Conservation (phyloP, 2,888 invertebrate species). For the Rosalia funebris region DNA sequence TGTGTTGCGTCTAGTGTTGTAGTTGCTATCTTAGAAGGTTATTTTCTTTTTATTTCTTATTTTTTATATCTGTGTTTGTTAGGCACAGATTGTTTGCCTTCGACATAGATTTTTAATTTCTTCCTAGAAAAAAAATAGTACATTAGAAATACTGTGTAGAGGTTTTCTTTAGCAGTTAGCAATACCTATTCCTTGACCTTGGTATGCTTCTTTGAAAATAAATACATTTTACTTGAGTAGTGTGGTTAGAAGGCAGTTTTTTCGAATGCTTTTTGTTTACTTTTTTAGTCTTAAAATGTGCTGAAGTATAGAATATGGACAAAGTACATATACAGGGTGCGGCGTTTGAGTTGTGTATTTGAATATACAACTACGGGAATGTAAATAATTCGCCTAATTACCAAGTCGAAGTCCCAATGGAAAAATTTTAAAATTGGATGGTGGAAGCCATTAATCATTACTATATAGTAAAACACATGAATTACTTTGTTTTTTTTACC, state of each 20-base stretch:
- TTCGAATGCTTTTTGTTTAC: constrained; percentile 2
- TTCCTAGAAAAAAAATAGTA: constrained; percentile 34
- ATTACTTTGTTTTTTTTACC: too few relatives aligned
- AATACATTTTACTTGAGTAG: constrained; percentile 30
- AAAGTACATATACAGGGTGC: too few relatives aligned
- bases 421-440: too few relatives aligned
- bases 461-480: too few relatives aligned
- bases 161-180: constrained; percentile 41
- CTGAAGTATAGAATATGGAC: background rate
- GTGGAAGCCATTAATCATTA: too few relatives aligned
- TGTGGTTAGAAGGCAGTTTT: constrained; percentile 24
- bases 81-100: constrained; percentile 47
- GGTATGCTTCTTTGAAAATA: constrained; percentile 51
- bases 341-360: too few relatives aligned
- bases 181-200: constrained; percentile 33
- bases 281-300: constrained; percentile 15
- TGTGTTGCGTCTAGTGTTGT: constrained; percentile 59
- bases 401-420: too few relatives aligned
- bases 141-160: constrained; percentile 48
- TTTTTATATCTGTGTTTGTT: constrained; percentile 38
- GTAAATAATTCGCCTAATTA: too few relatives aligned
- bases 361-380: too few relatives aligned
- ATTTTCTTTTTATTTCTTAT: constrained; percentile 33
- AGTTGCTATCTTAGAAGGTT: constrained; percentile 47
- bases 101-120: constrained; percentile 45